Evolutionary conservation across 2,888 invertebrate species (phyloP).

Genomic region (Platynereis dumerilii): DNA sequence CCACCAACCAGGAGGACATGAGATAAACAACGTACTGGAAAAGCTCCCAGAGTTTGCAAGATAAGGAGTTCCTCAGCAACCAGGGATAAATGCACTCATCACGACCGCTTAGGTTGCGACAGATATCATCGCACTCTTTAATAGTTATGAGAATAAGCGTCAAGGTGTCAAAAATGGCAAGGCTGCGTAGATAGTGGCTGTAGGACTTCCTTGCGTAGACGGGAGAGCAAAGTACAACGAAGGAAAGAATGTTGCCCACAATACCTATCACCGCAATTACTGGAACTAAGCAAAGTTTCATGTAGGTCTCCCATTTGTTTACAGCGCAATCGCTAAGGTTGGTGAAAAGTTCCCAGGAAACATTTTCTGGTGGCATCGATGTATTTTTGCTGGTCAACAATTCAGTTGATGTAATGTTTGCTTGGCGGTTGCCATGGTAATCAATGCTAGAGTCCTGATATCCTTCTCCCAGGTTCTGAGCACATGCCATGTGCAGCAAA

Average conservation of each 20-base stretch:
- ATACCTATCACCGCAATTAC: not conserved
- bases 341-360: no score
- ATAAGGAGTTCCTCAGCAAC: constrained; percentile 6
- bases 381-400: no score
- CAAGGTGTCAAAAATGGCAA: constrained; percentile 33
- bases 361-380: no score
- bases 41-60: constrained; percentile 31
- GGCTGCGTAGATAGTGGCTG: constrained; percentile 30
- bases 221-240: constrained; percentile 27
- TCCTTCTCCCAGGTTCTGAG: no score
- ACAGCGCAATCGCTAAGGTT: no score
- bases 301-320: no score
- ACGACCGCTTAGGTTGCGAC: not conserved
- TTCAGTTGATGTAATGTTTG: no score
- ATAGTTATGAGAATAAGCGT: constrained; percentile 23
- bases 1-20: constrained; percentile 35
- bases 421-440: no score
- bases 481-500: no score
- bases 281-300: not conserved
- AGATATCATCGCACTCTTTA: constrained; percentile 11
- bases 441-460: no score
- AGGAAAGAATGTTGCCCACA: constrained; percentile 30
- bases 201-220: constrained; percentile 32
- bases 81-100: not conserved
- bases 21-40: constrained; percentile 25